These are phyloP conservation scores for Elysia chlorotica DNA, from an alignment of 1,140 invertebrate genomes.

Conservation along the genomic window DNA sequence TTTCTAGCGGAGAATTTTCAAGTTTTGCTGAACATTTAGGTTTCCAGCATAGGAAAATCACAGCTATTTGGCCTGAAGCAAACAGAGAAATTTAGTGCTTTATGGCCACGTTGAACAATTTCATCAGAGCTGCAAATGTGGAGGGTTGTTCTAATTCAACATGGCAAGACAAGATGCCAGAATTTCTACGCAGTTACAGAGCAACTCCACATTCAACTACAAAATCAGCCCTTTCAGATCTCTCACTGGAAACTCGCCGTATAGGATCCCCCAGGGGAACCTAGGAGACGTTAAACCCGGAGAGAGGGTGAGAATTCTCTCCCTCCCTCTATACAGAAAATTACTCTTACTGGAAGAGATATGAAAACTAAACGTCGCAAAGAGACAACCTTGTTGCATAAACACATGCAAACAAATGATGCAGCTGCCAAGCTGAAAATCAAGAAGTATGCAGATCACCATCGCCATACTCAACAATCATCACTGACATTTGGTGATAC, in stretches of 20 bases:
- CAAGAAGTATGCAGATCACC: constrained; percentile 15
- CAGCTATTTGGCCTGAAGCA: constrained; percentile 28
- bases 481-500: constrained; percentile 16
- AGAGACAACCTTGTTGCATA: background rate
- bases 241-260: constrained; percentile 26
- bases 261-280: no score
- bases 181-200: constrained; percentile 29
- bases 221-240: no score
- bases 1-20: constrained; percentile 34
- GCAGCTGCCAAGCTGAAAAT: background rate
- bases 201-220: constrained; percentile 27
- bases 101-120: constrained; percentile 29
- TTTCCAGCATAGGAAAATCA: constrained; percentile 31
- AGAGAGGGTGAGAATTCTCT: no score
- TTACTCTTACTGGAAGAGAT: constrained; percentile 7
- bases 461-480: background rate
- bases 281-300: no score
- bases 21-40: constrained; percentile 27
- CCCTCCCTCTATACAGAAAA: no score
- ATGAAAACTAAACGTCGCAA: constrained; percentile 23
- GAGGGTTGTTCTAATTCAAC: constrained; percentile 12
- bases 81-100: constrained; percentile 30
- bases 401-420: no score
- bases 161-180: constrained; percentile 23
- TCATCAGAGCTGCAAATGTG: constrained; percentile 2